Evolutionary conservation across 2,797 vertebrate species (phyloP).

Genomic region (Sebastes matsubarae): DNA sequence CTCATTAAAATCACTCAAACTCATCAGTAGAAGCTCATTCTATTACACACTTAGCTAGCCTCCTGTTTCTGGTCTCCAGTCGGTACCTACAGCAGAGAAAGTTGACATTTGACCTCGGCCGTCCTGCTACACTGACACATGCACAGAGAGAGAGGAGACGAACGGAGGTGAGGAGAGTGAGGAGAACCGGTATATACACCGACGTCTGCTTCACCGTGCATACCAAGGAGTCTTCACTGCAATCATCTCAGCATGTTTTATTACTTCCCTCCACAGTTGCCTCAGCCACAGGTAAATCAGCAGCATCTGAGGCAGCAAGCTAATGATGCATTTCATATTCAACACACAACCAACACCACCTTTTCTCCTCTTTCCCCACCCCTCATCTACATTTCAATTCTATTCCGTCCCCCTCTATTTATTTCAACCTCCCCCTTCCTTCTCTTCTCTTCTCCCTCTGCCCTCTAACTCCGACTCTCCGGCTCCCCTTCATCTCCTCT

Average conservation of each 20-base stretch:
- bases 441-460: neutral
- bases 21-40: slow-evolving; percentile 65
- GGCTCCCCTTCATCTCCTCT: slow-evolving; percentile 5
- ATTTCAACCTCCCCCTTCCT: slow-evolving; percentile 13
- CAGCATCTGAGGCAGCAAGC: slow-evolving; percentile 39
- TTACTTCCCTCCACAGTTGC: slow-evolving; percentile 31
- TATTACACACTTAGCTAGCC: slow-evolving; percentile 43
- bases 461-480: slow-evolving; percentile 18
- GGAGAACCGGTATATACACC: neutral
- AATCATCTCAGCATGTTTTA: slow-evolving; percentile 38
- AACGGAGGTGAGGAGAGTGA: slow-evolving; percentile 1
- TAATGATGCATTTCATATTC: slow-evolving; percentile 72
- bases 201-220: slow-evolving; percentile 10
- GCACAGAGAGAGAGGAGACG: neutral
- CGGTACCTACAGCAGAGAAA: slow-evolving; percentile 35
- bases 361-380: slow-evolving; percentile 35
- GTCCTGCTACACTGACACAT: neutral
- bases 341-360: slow-evolving; percentile 51
- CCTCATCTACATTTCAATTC: slow-evolving; percentile 63
- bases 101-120: slow-evolving; percentile 40
- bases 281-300: slow-evolving; percentile 63
- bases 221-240: neutral
- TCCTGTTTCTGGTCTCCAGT: slow-evolving; percentile 16
- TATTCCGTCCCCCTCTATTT: slow-evolving; percentile 45
- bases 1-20: slow-evolving; percentile 71